Conservation (phyloP, 23 tunicate species). For the Botrylloides violaceus region DNA sequence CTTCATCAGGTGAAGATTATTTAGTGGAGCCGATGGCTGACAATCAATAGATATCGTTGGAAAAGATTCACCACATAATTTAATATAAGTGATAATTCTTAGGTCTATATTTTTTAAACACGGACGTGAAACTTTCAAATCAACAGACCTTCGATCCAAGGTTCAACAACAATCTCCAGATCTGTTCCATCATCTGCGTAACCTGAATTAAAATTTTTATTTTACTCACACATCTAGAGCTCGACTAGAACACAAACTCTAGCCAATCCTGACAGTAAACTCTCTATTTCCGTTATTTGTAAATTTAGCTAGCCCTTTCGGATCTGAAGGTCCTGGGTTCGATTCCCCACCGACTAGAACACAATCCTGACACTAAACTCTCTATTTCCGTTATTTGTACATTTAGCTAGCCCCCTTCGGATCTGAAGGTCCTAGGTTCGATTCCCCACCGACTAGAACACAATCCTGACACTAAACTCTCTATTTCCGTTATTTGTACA, state of each 20-base stretch:
- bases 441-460: not conserved
- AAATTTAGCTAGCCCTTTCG: not conserved
- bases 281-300: not conserved
- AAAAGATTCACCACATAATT: too few species aligned
- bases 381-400: not conserved
- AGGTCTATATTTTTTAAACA: too few species aligned
- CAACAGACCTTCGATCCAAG: conserved; percentile 75
- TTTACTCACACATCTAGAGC: too few species aligned
- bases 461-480: not conserved
- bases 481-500: not conserved
- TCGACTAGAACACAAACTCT: not conserved
- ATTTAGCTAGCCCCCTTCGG: not conserved
- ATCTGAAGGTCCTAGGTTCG: not conserved
- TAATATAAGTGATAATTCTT: too few species aligned
- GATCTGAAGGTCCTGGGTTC: not conserved
- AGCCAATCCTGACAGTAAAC: not conserved
- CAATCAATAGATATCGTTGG: too few species aligned
- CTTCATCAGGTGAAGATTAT: too few species aligned
- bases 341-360: not conserved
- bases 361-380: not conserved
- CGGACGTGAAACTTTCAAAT: too few species aligned
- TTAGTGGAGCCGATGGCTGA: too few species aligned
- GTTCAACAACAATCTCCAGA: conserved; percentile 65
- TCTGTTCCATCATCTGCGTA: conserved; percentile 91
- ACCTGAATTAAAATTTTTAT: conserved; percentile 10